These are phyloP conservation scores for Pararge aegeria DNA, from an alignment of 1,140 invertebrate genomes.

Conservation along the genomic window DNA sequence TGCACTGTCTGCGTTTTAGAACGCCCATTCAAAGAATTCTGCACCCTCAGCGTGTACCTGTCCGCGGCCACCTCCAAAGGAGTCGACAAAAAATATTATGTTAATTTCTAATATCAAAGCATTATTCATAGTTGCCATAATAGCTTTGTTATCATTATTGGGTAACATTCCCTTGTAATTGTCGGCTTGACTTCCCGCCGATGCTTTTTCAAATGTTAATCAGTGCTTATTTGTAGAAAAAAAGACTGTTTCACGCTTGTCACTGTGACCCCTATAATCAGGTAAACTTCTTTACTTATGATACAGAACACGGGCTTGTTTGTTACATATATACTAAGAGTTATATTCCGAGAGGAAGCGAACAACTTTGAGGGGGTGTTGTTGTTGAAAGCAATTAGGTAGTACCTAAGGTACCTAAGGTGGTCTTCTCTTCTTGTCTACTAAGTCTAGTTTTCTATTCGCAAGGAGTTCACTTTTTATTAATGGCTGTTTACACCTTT, in stretches of 20 bases:
- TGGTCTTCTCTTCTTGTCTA: no score
- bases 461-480: no score
- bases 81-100: slow-evolving; percentile 75
- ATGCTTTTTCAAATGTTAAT: slow-evolving; percentile 44
- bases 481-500: no score
- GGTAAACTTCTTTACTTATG: slow-evolving; percentile 1
- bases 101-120: slow-evolving; percentile 72
- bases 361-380: no score
- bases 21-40: slow-evolving; percentile 76
- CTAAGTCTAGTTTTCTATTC: no score
- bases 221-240: slow-evolving; percentile 31
- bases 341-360: no score
- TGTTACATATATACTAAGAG: no score
- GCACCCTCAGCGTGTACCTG: slow-evolving; percentile 76
- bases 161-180: slow-evolving; percentile 64
- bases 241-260: slow-evolving; percentile 43
- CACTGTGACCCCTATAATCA: slow-evolving; percentile 34
- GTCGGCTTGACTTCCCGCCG: slow-evolving; percentile 42
- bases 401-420: no score
- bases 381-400: no score
- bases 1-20: slow-evolving; percentile 26
- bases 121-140: slow-evolving; percentile 74
- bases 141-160: slow-evolving; percentile 77
- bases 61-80: slow-evolving; percentile 74
- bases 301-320: not conserved